These are phyloP conservation scores for Labroides dimidiatus DNA, from an alignment of 2,797 vertebrate genomes.

Conservation along the genomic window DNA sequence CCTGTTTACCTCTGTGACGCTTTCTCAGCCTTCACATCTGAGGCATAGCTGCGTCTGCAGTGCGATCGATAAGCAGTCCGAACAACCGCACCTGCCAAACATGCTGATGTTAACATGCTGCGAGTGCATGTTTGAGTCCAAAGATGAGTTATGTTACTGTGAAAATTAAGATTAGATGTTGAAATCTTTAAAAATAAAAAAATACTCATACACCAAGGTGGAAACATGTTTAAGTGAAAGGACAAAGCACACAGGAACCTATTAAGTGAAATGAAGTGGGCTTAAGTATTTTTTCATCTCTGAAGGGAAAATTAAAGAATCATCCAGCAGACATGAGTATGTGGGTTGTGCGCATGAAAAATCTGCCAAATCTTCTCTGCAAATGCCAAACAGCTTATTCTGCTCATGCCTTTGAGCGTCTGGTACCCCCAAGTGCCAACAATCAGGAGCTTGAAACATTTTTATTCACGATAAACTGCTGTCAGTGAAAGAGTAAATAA, in stretches of 20 bases:
- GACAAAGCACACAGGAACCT: no score
- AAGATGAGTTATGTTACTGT: constrained; percentile 4
- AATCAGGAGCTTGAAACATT: no score
- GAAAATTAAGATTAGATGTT: constrained; percentile 4
- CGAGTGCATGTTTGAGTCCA: constrained; percentile 47
- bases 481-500: background rate
- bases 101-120: constrained; percentile 55
- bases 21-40: constrained; percentile 33
- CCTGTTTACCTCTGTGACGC: constrained; percentile 38
- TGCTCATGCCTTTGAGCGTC: no score
- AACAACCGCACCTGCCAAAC: constrained; percentile 59
- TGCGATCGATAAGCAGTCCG: constrained; percentile 53
- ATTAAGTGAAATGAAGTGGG: no score
- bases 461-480: background rate
- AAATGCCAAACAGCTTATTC: no score
- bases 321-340: no score
- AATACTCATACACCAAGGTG: background rate
- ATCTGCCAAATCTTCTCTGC: no score
- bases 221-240: background rate
- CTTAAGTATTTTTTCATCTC: no score
- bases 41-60: constrained; percentile 37
- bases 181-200: background rate
- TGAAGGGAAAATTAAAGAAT: no score
- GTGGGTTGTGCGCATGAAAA: no score
- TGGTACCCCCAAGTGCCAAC: no score